Percentiles rank a stretch among this genome's conserved stretches.
Evolutionary conservation across 2,113 vertebrate species (phyloP).

Genomic region (Morone chrysops): DNA sequence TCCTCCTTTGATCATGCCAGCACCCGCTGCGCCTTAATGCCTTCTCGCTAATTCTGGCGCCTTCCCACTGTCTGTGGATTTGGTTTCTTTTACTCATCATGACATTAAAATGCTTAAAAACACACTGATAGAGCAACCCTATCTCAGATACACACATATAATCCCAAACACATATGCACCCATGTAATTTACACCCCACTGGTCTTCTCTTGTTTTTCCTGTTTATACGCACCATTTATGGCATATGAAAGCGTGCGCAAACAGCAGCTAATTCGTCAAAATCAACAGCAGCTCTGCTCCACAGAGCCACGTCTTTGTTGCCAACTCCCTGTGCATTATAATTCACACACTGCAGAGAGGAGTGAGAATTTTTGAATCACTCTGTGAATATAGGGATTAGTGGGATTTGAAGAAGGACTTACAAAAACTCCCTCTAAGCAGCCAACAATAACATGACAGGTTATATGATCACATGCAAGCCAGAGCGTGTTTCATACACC

Average conservation of each 20-base stretch:
- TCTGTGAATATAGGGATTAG: constrained; percentile 75
- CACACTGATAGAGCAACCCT: constrained; percentile 32
- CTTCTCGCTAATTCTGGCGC: constrained; percentile 68
- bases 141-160: constrained; percentile 52
- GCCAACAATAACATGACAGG: constrained; percentile 71
- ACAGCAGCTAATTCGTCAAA: constrained; percentile 67
- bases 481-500: constrained; percentile 48
- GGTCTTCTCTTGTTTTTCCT: constrained; percentile 30
- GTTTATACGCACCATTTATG: constrained; percentile 29
- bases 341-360: constrained; percentile 64
- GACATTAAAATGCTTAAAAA: constrained; percentile 51
- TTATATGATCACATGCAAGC: constrained; percentile 56
- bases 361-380: constrained; percentile 69
- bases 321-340: constrained; percentile 65
- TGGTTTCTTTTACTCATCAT: constrained; percentile 43
- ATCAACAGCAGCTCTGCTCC: constrained; percentile 57
- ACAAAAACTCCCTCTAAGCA: constrained; percentile 68
- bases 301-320: constrained; percentile 70
- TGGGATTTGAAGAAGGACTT: constrained; percentile 71
- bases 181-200: constrained; percentile 45
- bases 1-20: constrained; percentile 73
- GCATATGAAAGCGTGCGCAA: constrained; percentile 39
- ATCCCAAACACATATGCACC: constrained; percentile 53
- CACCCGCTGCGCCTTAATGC: constrained; percentile 67
- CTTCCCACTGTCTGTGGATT: constrained; percentile 59